These are phyloP conservation scores for Zeugodacus cucurbitae DNA, from an alignment of 1,140 invertebrate genomes.

Conservation along the genomic window DNA sequence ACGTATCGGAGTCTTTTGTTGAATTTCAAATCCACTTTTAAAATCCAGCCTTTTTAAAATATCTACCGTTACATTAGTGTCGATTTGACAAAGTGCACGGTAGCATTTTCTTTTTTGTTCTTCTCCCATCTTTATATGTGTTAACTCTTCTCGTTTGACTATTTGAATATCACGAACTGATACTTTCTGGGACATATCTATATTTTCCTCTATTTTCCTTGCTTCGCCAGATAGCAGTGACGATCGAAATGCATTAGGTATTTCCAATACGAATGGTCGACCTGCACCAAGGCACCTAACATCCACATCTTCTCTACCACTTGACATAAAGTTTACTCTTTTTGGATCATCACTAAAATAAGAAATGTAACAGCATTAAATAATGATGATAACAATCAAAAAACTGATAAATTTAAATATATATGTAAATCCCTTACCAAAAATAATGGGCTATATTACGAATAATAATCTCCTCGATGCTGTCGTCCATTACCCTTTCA, in stretches of 20 bases:
- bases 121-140: conserved; percentile 86
- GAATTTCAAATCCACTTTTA: conserved; percentile 69
- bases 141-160: conserved; percentile 75
- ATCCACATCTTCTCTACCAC: conserved; percentile 93
- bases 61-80: conserved; percentile 66
- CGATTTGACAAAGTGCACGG: conserved; percentile 76
- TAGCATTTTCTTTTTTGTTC: conserved; percentile 88
- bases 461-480: conserved; percentile 92
- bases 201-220: conserved; percentile 69
- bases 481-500: conserved; percentile 81
- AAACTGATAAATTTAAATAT: background rate
- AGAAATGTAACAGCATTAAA: conserved; percentile 39
- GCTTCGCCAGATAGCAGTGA: conserved; percentile 65
- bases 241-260: conserved; percentile 75
- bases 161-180: conserved; percentile 75
- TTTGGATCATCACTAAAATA: conserved; percentile 46
- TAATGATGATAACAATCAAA: background rate
- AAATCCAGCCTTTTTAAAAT: conserved; percentile 70
- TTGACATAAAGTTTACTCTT: conserved; percentile 81
- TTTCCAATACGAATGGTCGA: conserved; percentile 87
- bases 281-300: conserved; percentile 88
- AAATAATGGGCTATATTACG: conserved; percentile 70
- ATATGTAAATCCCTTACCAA: conserved; percentile 50
- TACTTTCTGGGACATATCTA: conserved; percentile 73
- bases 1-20: conserved; percentile 84